These are phyloP conservation scores for Laticauda laticaudata DNA, from an alignment of 2,113 vertebrate species.

Conservation along the genomic window DNA sequence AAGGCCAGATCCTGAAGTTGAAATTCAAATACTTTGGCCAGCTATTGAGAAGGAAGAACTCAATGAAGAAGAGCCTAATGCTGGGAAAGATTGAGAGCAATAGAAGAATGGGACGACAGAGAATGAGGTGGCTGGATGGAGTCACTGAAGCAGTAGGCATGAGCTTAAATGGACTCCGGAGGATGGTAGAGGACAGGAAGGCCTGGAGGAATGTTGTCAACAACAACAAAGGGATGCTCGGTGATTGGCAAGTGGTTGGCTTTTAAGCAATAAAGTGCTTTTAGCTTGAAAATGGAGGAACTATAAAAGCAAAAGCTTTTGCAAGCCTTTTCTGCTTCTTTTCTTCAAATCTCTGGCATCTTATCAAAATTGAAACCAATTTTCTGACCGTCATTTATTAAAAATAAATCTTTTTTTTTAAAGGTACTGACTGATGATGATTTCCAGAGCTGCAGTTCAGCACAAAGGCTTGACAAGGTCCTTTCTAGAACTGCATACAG, in stretches of 20 bases:
- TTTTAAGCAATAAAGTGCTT: not conserved
- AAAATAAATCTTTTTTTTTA: slow-evolving; percentile 46
- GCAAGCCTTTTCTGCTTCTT: slow-evolving; percentile 30
- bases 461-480: slow-evolving; percentile 24
- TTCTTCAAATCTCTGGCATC: slow-evolving; percentile 49
- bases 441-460: slow-evolving; percentile 53
- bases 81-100: no score
- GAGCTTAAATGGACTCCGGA: no score
- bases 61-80: no score
- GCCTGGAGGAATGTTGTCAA: no score
- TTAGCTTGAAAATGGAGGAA: slow-evolving; percentile 18
- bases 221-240: no score
- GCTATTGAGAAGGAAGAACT: no score
- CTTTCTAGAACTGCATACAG: rapidly evolving
- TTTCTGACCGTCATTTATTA: slow-evolving; percentile 61
- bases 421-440: slow-evolving; percentile 35
- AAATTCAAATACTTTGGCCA: no score
- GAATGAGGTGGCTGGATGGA: no score
- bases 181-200: no score
- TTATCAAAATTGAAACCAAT: slow-evolving; percentile 45
- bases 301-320: slow-evolving; percentile 40
- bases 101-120: no score
- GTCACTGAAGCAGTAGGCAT: no score
- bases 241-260: not conserved
- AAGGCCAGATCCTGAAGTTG: no score